phyloP scores from a whole-genome alignment of 2,888 invertebrate species.

The Tenthredo distinguenda region DNA sequence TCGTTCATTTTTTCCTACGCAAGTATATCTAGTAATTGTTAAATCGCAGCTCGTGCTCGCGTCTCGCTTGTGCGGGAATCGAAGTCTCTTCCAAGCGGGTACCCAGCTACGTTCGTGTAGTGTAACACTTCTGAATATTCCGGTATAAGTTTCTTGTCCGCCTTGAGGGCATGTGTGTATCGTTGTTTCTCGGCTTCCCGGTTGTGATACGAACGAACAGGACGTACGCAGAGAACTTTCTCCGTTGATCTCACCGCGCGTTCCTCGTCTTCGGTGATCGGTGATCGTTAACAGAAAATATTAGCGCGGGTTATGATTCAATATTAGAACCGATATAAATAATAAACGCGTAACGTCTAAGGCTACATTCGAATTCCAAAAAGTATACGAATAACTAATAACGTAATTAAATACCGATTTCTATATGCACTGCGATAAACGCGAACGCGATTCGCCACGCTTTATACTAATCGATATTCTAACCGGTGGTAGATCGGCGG shows the following conservation, averaged over 20 bases:
- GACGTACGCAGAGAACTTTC: constrained; percentile 4
- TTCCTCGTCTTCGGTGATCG: neutral
- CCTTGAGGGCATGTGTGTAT: neutral
- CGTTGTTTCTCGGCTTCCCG: constrained; percentile 1
- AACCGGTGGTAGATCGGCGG: neutral
- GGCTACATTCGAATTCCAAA: neutral
- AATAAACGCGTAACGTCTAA: neutral
- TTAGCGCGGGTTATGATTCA: neutral
- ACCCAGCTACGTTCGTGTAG: neutral
- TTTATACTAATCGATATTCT: neutral
- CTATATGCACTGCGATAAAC: neutral
- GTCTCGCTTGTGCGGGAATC: constrained; percentile 9
- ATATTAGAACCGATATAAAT: neutral
- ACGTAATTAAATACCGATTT: neutral
- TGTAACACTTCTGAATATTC: neutral
- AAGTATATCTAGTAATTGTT: neutral
- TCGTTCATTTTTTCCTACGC: neutral
- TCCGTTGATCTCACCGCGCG: constrained; percentile 40
- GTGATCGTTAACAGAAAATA: neutral
- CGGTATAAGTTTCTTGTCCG: neutral
- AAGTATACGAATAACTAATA: neutral
- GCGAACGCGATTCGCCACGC: neutral
- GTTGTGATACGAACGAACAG: neutral
- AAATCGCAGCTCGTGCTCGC: no score
- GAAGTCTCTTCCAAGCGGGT: neutral